Conservation (phyloP, 2,113 vertebrate genomes). For the Ia io region DNA sequence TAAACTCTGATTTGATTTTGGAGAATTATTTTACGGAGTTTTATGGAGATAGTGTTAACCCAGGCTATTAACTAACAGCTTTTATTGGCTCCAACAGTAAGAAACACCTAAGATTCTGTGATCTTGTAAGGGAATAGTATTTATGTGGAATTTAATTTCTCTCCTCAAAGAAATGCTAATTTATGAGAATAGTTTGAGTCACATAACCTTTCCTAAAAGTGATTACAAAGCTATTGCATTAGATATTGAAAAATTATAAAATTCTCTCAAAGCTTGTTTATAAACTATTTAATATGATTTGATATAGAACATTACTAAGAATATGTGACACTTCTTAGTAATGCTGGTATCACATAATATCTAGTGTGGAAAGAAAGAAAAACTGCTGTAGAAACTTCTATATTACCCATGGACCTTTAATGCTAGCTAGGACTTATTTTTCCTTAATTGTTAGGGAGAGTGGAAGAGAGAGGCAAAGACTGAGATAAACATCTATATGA, state of each 20-base stretch:
- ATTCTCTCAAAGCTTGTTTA: neutral
- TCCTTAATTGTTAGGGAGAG: no score
- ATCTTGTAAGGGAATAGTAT: neutral
- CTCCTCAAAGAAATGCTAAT: neutral
- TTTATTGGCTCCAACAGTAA: neutral
- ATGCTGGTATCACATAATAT: neutral
- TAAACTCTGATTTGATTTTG: neutral
- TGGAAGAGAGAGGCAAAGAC: no score
- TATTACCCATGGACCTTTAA: neutral
- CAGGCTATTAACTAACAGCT: neutral
- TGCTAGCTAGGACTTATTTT: neutral
- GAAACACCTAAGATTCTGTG: neutral
- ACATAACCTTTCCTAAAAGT: slow-evolving; percentile 10
- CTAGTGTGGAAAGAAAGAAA: slow-evolving; percentile 43
- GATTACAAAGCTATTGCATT: slow-evolving; percentile 46
- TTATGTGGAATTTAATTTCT: neutral
- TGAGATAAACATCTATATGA: no score
- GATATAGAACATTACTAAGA: neutral
- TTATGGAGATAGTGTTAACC: neutral
- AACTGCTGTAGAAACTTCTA: neutral
- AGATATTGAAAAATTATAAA: slow-evolving; percentile 33
- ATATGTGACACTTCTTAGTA: neutral
- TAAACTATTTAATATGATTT: neutral
- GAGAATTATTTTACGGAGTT: neutral
- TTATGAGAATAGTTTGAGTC: slow-evolving; percentile 35